Conservation (phyloP, 2,113 vertebrate species). For the Nannospalax galili region DNA sequence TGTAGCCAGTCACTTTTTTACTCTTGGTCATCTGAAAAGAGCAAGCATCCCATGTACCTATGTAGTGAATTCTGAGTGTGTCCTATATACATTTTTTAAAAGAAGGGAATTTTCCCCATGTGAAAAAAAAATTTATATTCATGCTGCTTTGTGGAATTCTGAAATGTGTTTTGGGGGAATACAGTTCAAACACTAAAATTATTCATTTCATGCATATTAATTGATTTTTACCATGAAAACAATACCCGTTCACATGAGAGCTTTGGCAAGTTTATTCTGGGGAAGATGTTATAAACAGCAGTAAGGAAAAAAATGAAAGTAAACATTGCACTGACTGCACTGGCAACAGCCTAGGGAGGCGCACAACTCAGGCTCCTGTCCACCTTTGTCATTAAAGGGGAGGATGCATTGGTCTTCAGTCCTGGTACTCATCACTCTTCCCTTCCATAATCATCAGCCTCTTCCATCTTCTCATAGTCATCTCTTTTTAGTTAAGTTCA, state of each 20-base stretch:
- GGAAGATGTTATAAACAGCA: constrained; percentile 66
- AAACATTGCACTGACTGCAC: background rate
- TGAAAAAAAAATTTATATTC: constrained; percentile 74
- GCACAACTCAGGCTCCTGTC: background rate
- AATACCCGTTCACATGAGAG: constrained; percentile 69
- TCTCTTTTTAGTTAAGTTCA: background rate
- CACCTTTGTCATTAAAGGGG: background rate
- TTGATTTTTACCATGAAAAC: constrained; percentile 74
- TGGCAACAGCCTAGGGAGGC: background rate
- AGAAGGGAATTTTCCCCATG: constrained; percentile 31
- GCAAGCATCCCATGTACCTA: background rate
- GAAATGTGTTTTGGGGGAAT: constrained; percentile 72
- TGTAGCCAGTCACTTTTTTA: background rate
- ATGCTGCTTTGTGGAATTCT: constrained; percentile 64
- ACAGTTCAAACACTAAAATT: constrained; percentile 74
- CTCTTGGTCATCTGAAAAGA: background rate
- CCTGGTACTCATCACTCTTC: background rate
- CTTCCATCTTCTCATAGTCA: background rate
- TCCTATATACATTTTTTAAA: background rate
- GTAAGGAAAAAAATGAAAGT: constrained; percentile 12
- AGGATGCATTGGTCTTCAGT: background rate
- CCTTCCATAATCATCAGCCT: background rate
- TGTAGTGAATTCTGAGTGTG: constrained; percentile 35
- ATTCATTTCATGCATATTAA: constrained; percentile 79
- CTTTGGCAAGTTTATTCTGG: constrained; percentile 69